Percentiles rank a stretch among this genome's conserved stretches.
phyloP scores from a whole-genome alignment of 2,888 invertebrate species.

The Tipula confusa region DNA sequence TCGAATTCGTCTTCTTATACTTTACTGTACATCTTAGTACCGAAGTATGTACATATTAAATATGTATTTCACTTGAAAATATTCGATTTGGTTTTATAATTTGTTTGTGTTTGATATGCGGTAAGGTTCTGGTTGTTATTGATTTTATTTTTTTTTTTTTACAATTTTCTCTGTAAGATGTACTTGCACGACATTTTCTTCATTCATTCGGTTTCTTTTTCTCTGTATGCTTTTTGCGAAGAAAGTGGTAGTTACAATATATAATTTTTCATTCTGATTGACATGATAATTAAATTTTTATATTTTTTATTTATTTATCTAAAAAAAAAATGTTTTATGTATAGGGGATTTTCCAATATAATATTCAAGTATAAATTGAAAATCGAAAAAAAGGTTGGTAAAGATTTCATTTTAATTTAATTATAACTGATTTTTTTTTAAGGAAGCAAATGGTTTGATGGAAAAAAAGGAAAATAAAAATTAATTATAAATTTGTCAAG shows the following conservation, averaged over 20 bases:
- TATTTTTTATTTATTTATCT: not conserved
- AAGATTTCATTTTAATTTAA: not conserved
- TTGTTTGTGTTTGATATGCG: not conserved
- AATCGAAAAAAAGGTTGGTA: not conserved
- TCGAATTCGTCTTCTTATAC: not conserved
- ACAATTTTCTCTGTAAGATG: not conserved
- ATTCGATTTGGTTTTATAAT: not conserved
- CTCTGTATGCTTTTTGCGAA: not conserved
- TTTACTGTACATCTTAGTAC: not conserved
- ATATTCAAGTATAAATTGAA: not conserved
- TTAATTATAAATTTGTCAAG: not conserved
- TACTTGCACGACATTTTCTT: not conserved
- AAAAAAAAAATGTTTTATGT: no score
- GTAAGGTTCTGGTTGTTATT: not conserved
- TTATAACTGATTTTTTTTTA: not conserved
- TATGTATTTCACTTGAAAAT: not conserved
- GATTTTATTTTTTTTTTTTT: not conserved
- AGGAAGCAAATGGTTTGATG: not conserved
- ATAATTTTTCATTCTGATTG: not conserved
- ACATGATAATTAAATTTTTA: conserved; percentile 15
- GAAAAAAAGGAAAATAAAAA: not conserved
- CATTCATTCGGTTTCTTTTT: no score
- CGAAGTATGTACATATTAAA: not conserved
- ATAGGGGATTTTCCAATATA: not conserved
- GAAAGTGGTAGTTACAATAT: conserved; percentile 15